Percentiles rank a stretch among this genome's conserved stretches.
Conservation (phyloP, 64 coral and sea anemone genomes). For the Stichodactyla mertensii region DNA sequence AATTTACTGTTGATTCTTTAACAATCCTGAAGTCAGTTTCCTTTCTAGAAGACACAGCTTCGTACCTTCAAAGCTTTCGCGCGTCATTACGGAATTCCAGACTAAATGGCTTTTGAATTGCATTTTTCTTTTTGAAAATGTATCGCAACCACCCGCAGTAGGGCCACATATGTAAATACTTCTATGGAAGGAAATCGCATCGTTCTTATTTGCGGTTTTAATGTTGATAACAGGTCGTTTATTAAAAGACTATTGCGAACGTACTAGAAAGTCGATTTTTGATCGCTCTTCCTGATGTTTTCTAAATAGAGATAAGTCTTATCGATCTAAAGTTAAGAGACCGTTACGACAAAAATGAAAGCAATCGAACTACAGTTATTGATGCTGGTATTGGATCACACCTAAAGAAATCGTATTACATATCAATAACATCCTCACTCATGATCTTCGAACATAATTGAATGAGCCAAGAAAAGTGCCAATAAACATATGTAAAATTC, state of each 20-base stretch:
- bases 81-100: background rate
- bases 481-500: background rate
- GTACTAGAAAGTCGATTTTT: background rate
- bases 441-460: background rate
- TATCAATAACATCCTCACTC: background rate
- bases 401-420: background rate
- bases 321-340: background rate
- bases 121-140: background rate
- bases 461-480: background rate
- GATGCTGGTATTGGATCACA: background rate
- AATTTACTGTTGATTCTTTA: background rate
- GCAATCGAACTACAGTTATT: background rate
- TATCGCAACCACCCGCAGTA: background rate
- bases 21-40: background rate
- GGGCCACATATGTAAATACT: background rate
- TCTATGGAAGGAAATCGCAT: background rate
- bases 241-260: background rate
- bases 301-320: constrained; percentile 1
- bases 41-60: background rate
- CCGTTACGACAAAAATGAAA: background rate
- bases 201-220: background rate
- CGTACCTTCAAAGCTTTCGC: background rate
- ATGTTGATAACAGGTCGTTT: constrained; percentile 1
- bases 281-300: constrained; percentile 6
- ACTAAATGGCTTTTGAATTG: background rate